Conservation (phyloP, 2,113 vertebrate species). For the Cromileptes altivelis region DNA sequence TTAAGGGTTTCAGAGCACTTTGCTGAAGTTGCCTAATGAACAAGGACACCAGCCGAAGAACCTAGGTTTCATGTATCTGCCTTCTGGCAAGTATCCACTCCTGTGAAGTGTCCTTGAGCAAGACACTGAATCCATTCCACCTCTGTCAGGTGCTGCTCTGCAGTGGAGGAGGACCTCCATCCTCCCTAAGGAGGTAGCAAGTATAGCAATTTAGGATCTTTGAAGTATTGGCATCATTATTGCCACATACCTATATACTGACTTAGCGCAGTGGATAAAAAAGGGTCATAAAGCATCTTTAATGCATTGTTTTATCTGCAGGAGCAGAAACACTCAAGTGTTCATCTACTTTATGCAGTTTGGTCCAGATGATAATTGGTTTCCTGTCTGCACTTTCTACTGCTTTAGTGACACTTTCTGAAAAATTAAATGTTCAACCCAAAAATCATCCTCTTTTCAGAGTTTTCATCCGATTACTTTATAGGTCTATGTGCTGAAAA, state of each 20-base stretch:
- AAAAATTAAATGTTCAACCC: conserved; percentile 2
- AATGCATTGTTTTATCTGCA: background rate
- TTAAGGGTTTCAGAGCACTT: background rate
- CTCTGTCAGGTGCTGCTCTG: background rate
- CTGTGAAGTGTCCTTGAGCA: background rate
- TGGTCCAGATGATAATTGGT: background rate
- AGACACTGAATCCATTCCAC: background rate
- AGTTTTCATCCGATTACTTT: background rate
- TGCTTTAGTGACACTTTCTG: conserved; percentile 3
- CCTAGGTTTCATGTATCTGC: background rate
- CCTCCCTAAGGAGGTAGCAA: background rate
- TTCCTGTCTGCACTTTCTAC: background rate
- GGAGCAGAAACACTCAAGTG: background rate
- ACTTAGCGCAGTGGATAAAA: background rate
- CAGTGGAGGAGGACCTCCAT: background rate
- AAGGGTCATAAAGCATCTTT: background rate
- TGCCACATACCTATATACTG: background rate
- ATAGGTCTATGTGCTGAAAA: background rate
- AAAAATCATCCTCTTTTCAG: background rate
- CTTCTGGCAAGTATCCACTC: background rate
- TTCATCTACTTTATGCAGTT: background rate
- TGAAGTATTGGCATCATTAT: background rate
- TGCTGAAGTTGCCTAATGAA: background rate
- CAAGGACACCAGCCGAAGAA: background rate
- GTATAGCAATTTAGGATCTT: background rate